Evolutionary conservation across 2,888 invertebrate genomes (phyloP), one percentile per base, ranked within the genome.

Genomic region (Xanthorhoe spadicearia): DNA sequence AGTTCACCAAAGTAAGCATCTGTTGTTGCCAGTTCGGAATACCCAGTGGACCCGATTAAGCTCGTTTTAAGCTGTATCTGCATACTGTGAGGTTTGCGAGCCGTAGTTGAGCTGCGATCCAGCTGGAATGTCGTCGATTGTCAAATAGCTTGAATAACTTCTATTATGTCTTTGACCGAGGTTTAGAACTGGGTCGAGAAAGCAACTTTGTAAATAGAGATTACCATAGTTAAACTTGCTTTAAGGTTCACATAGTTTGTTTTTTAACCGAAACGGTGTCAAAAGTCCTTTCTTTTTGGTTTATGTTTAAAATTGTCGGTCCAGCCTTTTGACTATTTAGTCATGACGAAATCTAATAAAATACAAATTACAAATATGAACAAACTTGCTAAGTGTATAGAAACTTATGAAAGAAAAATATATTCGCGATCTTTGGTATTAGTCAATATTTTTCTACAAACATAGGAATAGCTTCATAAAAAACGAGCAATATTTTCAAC

Each of bases 71-170:
- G 60, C 61, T 52, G 51, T 53, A 70, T 70, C 68, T 70, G 69
- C 73, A 69, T 69, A 69, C 57, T 56, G 48, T 58, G 54, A 65
- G 61, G 65, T 66, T 75, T 74, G 73, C 70, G 66, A 64, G 64
- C 66, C 63, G 74, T 74, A 63, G 66, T 67, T 64, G 64, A 66
- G 61, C 62, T 75, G 75, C 74, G 74, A 82, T 81, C 81, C 81
- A 77, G 73, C 71, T 71, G 74, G 69, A 70, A 69, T 82, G 77
- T 81, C 81, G 75, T 81, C 79, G 78, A 81, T 82, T 76, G 75
- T 68, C 77, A 77, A 83, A 88, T 88, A 83, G 74, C 81, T 83
- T 80, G 75, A 83, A 89, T 88, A 85, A 83, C 84, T 83, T 63
- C 38, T 59, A 48, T 61, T 62, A 53, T 61, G 56, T 62, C 59